Conservation (phyloP, 2,797 vertebrate species). For the Lates japonicus region DNA sequence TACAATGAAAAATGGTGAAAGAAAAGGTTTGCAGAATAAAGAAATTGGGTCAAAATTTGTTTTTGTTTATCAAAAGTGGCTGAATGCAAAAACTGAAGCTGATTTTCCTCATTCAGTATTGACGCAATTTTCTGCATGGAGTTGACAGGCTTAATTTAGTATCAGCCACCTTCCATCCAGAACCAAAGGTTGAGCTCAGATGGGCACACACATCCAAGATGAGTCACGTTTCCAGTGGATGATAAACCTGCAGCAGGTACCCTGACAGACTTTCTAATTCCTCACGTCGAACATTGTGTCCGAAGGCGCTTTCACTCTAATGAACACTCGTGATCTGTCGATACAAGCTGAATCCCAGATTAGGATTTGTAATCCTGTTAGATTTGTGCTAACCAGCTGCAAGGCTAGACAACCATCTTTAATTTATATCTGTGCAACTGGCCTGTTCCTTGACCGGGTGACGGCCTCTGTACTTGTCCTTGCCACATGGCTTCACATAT, state of each 20-base stretch:
- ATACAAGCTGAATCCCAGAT: constrained; percentile 71
- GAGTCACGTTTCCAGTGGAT: constrained; percentile 49
- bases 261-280: constrained; percentile 75
- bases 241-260: constrained; percentile 46
- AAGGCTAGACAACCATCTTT: constrained; percentile 31
- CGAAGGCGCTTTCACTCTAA: constrained; percentile 65
- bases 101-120: constrained; percentile 2
- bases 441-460: constrained; percentile 16
- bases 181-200: background rate
- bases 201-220: background rate
- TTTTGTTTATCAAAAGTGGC: background rate
- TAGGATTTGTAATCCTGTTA: constrained; percentile 69
- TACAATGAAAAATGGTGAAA: background rate
- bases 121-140: background rate
- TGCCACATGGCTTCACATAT: constrained; percentile 49
- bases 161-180: background rate
- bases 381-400: constrained; percentile 45
- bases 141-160: background rate
- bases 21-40: no score
- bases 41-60: no score
- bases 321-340: constrained; percentile 72
- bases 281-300: constrained; percentile 60
- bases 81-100: background rate
- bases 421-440: constrained; percentile 24
- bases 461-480: constrained; percentile 18